These are phyloP conservation scores for Macropis europaea DNA, from an alignment of 2,888 invertebrate genomes.

Conservation along the genomic window DNA sequence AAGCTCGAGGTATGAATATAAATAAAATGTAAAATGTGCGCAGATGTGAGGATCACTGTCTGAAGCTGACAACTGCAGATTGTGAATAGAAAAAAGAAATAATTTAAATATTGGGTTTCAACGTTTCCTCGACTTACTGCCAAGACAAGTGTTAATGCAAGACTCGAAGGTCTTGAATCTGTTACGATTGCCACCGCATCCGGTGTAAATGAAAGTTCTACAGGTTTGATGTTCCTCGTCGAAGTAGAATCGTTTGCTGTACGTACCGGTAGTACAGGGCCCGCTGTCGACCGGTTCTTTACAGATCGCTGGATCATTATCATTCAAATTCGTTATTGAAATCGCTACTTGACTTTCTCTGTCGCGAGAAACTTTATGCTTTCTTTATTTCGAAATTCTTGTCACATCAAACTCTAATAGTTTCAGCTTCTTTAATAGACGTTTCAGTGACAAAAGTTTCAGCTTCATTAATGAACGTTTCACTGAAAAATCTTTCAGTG, in stretches of 20 bases:
- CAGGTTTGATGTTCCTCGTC: conserved; percentile 86
- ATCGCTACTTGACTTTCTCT: neutral
- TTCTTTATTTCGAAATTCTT: no score
- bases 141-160: conserved; percentile 84
- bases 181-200: conserved; percentile 94
- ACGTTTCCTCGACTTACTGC: conserved; percentile 72
- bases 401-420: no score
- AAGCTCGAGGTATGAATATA: neutral
- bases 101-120: neutral
- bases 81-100: neutral
- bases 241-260: conserved; percentile 87
- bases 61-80: conserved; percentile 15
- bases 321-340: conserved; percentile 29
- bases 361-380: neutral
- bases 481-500: no score
- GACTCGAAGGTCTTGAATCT: conserved; percentile 88
- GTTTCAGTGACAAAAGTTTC: no score
- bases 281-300: conserved; percentile 84
- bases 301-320: conserved; percentile 80
- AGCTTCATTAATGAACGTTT: no score
- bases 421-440: no score
- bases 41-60: conserved; percentile 5
- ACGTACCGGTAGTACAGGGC: conserved; percentile 81
- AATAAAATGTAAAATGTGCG: neutral
- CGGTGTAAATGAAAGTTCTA: conserved; percentile 89